These are phyloP conservation scores for Etheostoma cragini DNA, from an alignment of 2,113 vertebrate genomes.

Conservation along the genomic window DNA sequence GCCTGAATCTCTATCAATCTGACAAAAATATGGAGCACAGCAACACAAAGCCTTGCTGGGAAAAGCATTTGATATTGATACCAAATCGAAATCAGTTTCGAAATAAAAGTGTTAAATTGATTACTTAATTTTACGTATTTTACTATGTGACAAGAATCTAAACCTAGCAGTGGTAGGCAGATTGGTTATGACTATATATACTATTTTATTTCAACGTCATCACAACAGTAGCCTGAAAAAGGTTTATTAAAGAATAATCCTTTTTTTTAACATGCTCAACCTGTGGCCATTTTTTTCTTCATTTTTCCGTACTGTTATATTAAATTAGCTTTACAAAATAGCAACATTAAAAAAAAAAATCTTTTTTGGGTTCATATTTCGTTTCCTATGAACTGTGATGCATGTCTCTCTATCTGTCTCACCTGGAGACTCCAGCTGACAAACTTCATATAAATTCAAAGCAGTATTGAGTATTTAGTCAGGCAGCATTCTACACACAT, in stretches of 20 bases:
- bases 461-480: slow-evolving; percentile 10
- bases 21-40: slow-evolving; percentile 30
- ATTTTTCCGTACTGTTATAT: neutral
- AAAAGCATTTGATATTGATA: neutral
- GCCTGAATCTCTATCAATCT: slow-evolving; percentile 41
- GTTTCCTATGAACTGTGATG: slow-evolving; percentile 20
- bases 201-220: neutral
- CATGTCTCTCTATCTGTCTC: slow-evolving; percentile 5
- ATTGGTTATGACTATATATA: neutral
- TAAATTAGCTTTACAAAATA: neutral
- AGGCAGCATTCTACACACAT: slow-evolving; percentile 13
- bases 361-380: slow-evolving; percentile 17
- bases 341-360: neutral
- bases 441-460: slow-evolving; percentile 48
- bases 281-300: neutral
- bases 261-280: neutral
- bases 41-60: slow-evolving; percentile 15
- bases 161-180: neutral
- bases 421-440: slow-evolving; percentile 39
- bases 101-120: slow-evolving; percentile 26
- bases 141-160: neutral
- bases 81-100: slow-evolving; percentile 28
- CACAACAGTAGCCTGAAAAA: neutral
- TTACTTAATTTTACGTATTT: slow-evolving; percentile 20
- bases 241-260: neutral